Conservation (phyloP, 2,113 vertebrate genomes). For the Embiotoca jacksoni region DNA sequence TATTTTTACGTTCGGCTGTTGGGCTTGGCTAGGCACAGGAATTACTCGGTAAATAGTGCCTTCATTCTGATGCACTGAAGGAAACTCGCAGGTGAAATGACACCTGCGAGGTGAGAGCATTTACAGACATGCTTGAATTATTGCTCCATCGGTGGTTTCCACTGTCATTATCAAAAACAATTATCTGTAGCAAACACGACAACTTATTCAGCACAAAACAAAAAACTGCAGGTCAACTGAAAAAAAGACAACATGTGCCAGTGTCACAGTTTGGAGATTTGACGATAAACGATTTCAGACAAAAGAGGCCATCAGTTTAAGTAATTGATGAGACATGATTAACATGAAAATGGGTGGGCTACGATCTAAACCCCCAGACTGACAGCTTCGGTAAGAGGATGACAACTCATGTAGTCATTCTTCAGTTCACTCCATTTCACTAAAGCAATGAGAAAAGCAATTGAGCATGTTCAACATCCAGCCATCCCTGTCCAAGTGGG, state of each 20-base stretch:
- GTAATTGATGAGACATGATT: background rate
- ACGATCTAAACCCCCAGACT: background rate
- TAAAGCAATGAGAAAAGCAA: slow-evolving; percentile 2
- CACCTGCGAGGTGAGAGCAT: slow-evolving; percentile 3
- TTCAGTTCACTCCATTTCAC: slow-evolving; percentile 26
- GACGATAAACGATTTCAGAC: too few species aligned
- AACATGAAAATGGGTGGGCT: background rate
- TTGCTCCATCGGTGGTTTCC: background rate
- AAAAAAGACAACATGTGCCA: background rate
- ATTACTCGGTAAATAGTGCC: slow-evolving; percentile 20
- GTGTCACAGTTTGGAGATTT: background rate
- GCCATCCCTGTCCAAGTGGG: background rate
- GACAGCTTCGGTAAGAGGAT: slow-evolving; percentile 13
- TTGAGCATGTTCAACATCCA: background rate
- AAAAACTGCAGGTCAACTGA: background rate
- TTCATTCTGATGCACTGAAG: background rate
- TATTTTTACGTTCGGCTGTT: slow-evolving; percentile 36
- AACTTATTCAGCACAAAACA: background rate
- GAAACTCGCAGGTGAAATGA: slow-evolving; percentile 13
- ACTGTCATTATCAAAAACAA: slow-evolving; percentile 26
- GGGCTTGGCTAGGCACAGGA: slow-evolving; percentile 42
- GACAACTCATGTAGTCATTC: background rate
- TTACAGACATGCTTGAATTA: background rate
- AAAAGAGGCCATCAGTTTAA: background rate
- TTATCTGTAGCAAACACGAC: background rate